Evolutionary conservation across 2,113 vertebrate genomes (phyloP).

Genomic region (human (Homo sapiens)): GRCh38 chr5:175361001-175361500

Average conservation of each 20-base stretch:
- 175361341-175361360: neutral
- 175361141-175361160: accelerated
- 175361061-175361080: neutral
- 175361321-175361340: neutral
- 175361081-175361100: neutral
- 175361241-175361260: neutral
- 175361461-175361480: neutral
- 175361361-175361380: neutral
- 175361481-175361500: neutral
- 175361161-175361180: accelerated
- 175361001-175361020: neutral
- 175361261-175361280: neutral
- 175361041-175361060: neutral
- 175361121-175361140: neutral
- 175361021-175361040: neutral
- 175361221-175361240: neutral
- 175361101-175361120: too few species aligned
- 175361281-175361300: neutral
- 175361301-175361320: neutral
- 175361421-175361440: neutral
- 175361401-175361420: neutral
- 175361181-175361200: neutral
- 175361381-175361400: neutral
- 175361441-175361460: neutral
- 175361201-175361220: neutral